These are phyloP conservation scores for Mantis religiosa DNA, from an alignment of 2,888 invertebrate species.

Conservation along the genomic window DNA sequence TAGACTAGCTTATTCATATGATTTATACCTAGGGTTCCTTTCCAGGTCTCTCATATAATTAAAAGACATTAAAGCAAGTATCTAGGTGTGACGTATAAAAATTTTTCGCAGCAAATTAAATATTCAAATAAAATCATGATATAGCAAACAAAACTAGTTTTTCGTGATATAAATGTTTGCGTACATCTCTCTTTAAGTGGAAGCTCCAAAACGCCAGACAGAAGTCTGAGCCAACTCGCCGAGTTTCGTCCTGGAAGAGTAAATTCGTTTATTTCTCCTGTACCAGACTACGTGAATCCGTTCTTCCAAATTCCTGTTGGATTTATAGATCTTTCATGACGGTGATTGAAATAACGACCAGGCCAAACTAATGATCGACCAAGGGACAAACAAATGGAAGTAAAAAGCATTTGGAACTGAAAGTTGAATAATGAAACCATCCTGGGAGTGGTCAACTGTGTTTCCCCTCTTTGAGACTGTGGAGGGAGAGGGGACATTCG, in stretches of 20 bases:
- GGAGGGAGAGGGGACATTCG: background rate
- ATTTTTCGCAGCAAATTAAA: too few relatives aligned
- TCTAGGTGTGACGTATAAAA: too few relatives aligned
- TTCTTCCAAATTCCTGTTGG: background rate
- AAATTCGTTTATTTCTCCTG: background rate
- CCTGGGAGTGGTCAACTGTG: background rate
- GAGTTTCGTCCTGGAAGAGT: background rate
- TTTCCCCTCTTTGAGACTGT: background rate
- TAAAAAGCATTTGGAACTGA: constrained; percentile 6
- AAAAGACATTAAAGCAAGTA: too few relatives aligned
- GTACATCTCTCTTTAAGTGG: too few relatives aligned
- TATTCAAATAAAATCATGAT: too few relatives aligned
- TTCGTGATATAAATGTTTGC: too few relatives aligned
- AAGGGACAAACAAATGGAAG: background rate
- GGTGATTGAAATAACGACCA: background rate
- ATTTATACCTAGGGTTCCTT: too few relatives aligned
- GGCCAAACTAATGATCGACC: background rate
- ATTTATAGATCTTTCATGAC: background rate
- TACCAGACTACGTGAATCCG: background rate
- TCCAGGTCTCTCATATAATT: too few relatives aligned
- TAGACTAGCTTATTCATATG: too few relatives aligned
- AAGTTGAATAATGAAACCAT: constrained; percentile 2
- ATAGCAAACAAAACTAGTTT: too few relatives aligned
- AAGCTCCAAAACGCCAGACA: too few relatives aligned
- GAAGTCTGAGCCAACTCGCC: too few relatives aligned